phyloP scores from a whole-genome alignment of 2,797 vertebrate genomes.

The Pseudopleuronectes americanus region DNA sequence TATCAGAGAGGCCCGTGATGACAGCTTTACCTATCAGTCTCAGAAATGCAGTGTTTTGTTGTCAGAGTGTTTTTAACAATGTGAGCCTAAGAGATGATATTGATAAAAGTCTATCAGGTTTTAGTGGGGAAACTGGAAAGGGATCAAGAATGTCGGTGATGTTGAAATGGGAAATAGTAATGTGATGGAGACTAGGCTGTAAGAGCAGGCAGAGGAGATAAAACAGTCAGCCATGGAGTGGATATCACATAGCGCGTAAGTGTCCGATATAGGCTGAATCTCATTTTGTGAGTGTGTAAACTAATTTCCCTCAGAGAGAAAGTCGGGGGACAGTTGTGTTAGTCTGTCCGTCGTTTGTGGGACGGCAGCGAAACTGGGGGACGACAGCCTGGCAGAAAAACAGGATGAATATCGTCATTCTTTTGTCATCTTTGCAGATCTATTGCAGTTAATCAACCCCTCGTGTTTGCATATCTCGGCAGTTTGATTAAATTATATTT shows the following conservation, averaged over 20 bases:
- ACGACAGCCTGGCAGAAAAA: slow-evolving; percentile 12
- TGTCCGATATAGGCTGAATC: slow-evolving; percentile 57
- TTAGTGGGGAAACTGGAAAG: slow-evolving; percentile 52
- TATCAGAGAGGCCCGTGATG: slow-evolving; percentile 74
- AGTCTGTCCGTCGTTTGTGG: neutral
- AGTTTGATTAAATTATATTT: slow-evolving; percentile 57
- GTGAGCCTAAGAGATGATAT: slow-evolving; percentile 58
- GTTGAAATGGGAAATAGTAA: slow-evolving; percentile 25
- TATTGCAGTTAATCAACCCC: slow-evolving; percentile 29
- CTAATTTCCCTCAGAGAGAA: slow-evolving; percentile 19
- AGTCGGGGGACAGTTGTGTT: slow-evolving; percentile 6
- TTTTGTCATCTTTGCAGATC: neutral
- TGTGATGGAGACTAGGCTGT: slow-evolving; percentile 33
- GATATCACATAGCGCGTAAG: slow-evolving; percentile 54
- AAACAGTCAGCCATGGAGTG: slow-evolving; percentile 24
- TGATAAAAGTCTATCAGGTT: slow-evolving; percentile 26
- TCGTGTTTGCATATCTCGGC: slow-evolving; percentile 36
- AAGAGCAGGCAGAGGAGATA: slow-evolving; percentile 26
- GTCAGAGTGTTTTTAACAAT: slow-evolving; percentile 60
- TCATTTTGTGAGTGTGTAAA: slow-evolving; percentile 60
- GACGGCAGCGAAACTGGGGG: neutral
- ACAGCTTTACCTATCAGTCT: slow-evolving; percentile 68
- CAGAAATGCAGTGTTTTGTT: slow-evolving; percentile 70
- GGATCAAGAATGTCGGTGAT: slow-evolving; percentile 54
- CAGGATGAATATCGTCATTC: neutral